Base-by-base conservation (phyloP, 1,140 invertebrate species). In the Drosophila erecta region DNA sequence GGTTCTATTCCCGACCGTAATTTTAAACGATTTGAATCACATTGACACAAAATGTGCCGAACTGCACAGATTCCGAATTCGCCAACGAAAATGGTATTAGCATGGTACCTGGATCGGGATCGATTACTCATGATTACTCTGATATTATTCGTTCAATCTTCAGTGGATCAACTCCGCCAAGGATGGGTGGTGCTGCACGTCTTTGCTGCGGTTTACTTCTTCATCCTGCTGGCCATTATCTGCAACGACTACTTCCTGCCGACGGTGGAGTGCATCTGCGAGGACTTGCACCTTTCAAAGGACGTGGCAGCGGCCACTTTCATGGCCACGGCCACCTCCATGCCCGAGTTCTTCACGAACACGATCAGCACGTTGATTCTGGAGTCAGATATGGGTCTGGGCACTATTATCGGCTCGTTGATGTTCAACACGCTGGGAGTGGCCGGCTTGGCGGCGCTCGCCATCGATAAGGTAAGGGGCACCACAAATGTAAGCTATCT, bases 291-390 rank as follows among this genome's bases (percentile, higher is more conserved):
- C 65, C 94, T 96, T 90, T 95, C 95, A 11, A 93, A 94, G 84
- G 97, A 98, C 91, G 96, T 98, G 8, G 97, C 97, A 0, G 97
- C 97, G 0, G 97, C 97, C 0, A 98, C 97, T 0, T 98, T 98
- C 83, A 97, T 98, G 95, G 96, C 97, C 0, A 96, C 97, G 0
- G 97, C 97, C 1, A 98, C 97, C 10, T 97, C 96, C 30, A 96
- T 96, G 72, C 97, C 97, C 0, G 97, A 98, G 92, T 94, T 98
- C 30, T 98, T 98, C 90, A 97, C 97, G 17, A 97, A 97, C 78
- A 94, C 98, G 5, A 96, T 98, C 40, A 96, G 96, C 4, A 97
- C 97, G 0, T 95, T 96, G 64, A 92, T 97, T 0, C 95, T 96
- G 0, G 92, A 96, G 51, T 96, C 96, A 0, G 96, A 97, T 74